Base-by-base conservation (phyloP, 2,797 vertebrate species). In the Peromyscus melanophrys region DNA sequence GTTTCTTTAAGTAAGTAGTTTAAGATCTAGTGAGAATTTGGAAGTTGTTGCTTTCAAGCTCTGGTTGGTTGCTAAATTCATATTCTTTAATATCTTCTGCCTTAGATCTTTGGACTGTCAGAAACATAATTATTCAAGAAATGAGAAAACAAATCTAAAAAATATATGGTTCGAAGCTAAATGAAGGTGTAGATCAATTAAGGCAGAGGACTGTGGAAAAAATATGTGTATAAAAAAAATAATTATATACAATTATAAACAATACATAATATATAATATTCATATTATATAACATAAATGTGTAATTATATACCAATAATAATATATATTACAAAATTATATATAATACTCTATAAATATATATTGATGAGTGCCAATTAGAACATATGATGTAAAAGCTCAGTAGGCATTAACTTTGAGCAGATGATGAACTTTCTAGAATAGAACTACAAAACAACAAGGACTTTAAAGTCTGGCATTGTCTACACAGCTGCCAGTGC, bases 1-100 rank as follows among this genome's bases (percentile, higher is more conserved):
- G 2, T 88, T 71, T 92, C 21, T 90, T 92, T 95, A 59, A 97
- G 83, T 6, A 78, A 23, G n/a, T 37, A 84, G 82, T 82, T 96
- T 67, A 96, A 76, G 88, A 57, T 67, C 63, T 73, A 27, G 19
- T 89, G 23, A 14, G 9, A 83, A 78, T 55, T 16, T 1, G 16
- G 40, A 4, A 31, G 67, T 89, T 78, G 80, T 21, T 89, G 63
- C 27, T 80, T 21, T 94, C 43, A 75, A 90, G 65, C 84, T 88
- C 86, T 94, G 73, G 19, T 59, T 92, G 59, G 63, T 59, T 89
- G 46, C 88, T 92, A 92, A 90, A 94, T 94, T 96, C 46, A n/a
- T 88, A 23, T 92, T 88, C 82, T 92, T 92, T 40, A 80, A 6
- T 94, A 77, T 81, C 93, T 90, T 83, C 69, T 87, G 46, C 75